Base-by-base conservation (phyloP, 2,888 invertebrate species). In the Polyommatus iphigenia region DNA sequence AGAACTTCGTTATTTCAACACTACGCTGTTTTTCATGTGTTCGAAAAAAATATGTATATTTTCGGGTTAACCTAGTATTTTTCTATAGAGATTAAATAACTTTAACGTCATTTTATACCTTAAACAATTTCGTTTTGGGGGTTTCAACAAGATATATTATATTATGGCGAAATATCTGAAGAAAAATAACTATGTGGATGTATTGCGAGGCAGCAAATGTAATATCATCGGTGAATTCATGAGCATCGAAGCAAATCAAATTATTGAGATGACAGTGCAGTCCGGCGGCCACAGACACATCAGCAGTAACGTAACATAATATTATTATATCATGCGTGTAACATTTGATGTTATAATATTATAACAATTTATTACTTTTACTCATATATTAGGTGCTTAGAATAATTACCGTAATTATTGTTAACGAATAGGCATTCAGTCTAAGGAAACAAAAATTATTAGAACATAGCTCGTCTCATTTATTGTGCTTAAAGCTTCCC, bases 221-320 rank as follows among this genome's bases (percentile, higher is more conserved):
- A 20, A 59, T 57, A 59, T 78, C 36, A 15, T 50, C 62, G 77
- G 72, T 73, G 67, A 78, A 78, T 76, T 81, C 79, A 78, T 50
- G 59, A 54, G 71, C 79, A 78, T 78, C 57, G 80, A 79, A 78
- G 77, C 77, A 78, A 79, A 81, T 78, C 79, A 71, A 75, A 80
- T 80, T 80, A 78, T 73, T 78, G 29, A 78, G 81, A 79, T 81
- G 81, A 81, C 80, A 78, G 71, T 78, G 79, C 81, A 79, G 79
- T 79, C 67, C 75, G 79, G 76, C 71, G 77, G 80, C 73, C 77
- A 76, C 29, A 32, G 24, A 46, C 7, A 41, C 41, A n/a, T 73
- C 73, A 73, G 75, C 75, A 24, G 29, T 78, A 79, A 80, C 78
- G 78, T 77, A 29, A 78, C 79, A 80, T 82, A 80, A 80, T 79